These are phyloP conservation scores for Luperina nickerlii DNA, from an alignment of 2,888 invertebrate species.

Conservation along the genomic window DNA sequence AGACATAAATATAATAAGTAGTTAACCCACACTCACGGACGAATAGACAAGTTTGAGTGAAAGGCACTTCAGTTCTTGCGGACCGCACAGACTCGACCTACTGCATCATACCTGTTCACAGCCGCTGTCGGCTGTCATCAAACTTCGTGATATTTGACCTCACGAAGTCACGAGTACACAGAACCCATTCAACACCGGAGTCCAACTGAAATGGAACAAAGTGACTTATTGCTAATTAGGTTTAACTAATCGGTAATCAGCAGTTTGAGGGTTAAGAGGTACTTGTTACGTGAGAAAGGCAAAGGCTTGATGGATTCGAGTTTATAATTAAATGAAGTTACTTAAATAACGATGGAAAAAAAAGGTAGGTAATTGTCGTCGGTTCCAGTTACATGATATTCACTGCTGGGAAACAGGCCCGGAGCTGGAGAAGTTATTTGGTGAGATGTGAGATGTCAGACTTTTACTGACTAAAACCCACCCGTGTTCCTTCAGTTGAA, in stretches of 20 bases:
- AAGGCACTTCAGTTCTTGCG: background rate
- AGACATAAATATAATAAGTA: too few relatives aligned
- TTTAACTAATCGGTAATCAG: slow-evolving; percentile 3
- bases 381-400: too few relatives aligned
- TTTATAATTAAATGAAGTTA: too few relatives aligned
- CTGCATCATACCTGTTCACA: slow-evolving; percentile 30
- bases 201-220: slow-evolving; percentile 38
- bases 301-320: background rate
- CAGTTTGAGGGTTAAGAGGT: background rate
- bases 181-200: slow-evolving; percentile 50
- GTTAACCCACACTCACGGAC: too few relatives aligned
- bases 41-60: too few relatives aligned
- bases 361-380: too few relatives aligned
- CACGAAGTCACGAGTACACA: slow-evolving; percentile 49
- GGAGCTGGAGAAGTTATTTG: too few relatives aligned
- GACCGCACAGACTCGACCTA: slow-evolving; percentile 1
- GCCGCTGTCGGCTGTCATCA: slow-evolving; percentile 64
- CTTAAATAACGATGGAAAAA: too few relatives aligned
- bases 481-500: too few relatives aligned
- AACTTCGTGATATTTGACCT: slow-evolving; percentile 70
- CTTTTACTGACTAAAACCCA: too few relatives aligned
- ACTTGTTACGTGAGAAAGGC: background rate
- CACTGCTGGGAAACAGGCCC: too few relatives aligned
- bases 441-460: too few relatives aligned
- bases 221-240: slow-evolving; percentile 22